Evolutionary conservation across 2,888 invertebrate genomes (phyloP), one percentile per base, ranked within the genome.

Genomic region (Gymnoscelis rufifasciata): DNA sequence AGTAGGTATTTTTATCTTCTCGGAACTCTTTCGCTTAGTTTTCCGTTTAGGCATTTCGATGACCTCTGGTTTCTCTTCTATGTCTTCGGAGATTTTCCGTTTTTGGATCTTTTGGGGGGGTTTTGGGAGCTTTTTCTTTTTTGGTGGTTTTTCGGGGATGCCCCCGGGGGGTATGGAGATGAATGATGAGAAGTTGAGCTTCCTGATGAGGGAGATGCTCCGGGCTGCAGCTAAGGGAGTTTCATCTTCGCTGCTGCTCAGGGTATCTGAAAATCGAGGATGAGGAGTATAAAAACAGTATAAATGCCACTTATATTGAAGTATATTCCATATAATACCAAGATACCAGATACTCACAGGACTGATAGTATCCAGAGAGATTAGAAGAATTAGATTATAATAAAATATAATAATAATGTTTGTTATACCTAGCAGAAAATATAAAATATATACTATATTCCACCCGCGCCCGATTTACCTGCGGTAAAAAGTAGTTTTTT

Each of bases 131-230:
- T 50, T 45, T 40, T 48, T 45, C 30, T 51, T 46, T 23, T 51
- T 38, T 8, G 43, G 40, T 3, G 27, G 6, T 14, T 45, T 40
- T 8, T 46, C 40, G 2, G 54, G 54, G 15, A 46, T 47, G 3
- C 65, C 66, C 0, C 62, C 60, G 0, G 74, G 73, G 0, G 69
- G 60, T 30, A 75, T 75, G 7, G 66, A 59, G 7, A 75, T 66
- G 47, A 75, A 72, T 0, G 65, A 67, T 1, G 72, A 57, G 38
- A 71, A 75, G 43, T 74, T 75, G 5, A 62, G 47, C 52, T 66
- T 70, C 31, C 62, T 68, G 54, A 68, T 62, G 10, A 75, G 54
- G 0, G 56, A 64, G 2, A 75, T 45, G 15, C 52, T 60, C 59
- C 36, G 56, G 38, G 54, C 47, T 12, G 52, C 56, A 0, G 51